phyloP scores from a whole-genome alignment of 2,888 invertebrate species.

The Neocrepidodera transversa region DNA sequence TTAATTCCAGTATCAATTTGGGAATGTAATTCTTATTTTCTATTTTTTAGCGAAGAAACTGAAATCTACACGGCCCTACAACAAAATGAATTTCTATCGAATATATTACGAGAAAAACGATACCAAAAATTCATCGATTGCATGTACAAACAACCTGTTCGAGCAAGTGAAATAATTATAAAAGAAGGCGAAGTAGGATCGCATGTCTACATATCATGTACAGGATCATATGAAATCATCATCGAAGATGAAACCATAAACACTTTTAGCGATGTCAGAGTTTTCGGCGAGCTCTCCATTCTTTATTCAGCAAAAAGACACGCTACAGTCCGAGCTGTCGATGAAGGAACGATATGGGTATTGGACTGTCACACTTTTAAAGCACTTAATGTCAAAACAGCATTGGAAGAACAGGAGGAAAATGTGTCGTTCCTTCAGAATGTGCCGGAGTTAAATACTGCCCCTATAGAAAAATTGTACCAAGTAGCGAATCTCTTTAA shows the following conservation, averaged over 20 bases:
- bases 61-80: constrained; percentile 50
- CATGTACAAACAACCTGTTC: constrained; percentile 50
- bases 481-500: constrained; percentile 88
- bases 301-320: constrained; percentile 80
- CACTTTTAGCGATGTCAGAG: constrained; percentile 79
- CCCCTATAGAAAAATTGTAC: constrained; percentile 73
- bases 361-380: constrained; percentile 87
- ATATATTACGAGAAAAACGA: constrained; percentile 48
- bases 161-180: constrained; percentile 50
- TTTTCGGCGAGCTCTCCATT: constrained; percentile 80
- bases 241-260: constrained; percentile 58
- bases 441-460: constrained; percentile 77
- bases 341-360: constrained; percentile 85
- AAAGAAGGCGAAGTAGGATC: constrained; percentile 64
- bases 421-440: constrained; percentile 83
- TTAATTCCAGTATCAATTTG: too few relatives aligned
- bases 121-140: constrained; percentile 52
- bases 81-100: constrained; percentile 54
- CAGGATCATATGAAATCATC: constrained; percentile 86
- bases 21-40: too few relatives aligned
- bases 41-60: constrained; percentile 52
- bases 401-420: constrained; percentile 83
- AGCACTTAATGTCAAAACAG: constrained; percentile 86
- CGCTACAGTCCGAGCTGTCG: constrained; percentile 84
- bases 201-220: constrained; percentile 84